Base-by-base conservation (phyloP, 2,797 vertebrate species). In the Graptemys geographica region DNA sequence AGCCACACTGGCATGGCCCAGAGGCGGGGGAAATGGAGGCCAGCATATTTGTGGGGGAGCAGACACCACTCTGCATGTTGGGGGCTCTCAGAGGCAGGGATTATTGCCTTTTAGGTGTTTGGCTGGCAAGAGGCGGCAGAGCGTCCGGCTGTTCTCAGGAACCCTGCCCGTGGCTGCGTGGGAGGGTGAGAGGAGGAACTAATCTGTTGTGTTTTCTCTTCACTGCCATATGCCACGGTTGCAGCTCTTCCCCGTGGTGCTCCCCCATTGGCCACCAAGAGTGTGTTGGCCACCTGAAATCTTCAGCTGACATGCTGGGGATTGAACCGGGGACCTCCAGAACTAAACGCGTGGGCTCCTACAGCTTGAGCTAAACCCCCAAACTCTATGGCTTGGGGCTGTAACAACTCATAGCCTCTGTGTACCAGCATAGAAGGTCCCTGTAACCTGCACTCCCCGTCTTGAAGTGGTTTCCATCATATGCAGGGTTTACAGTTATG, bases 31-130 rank as follows among this genome's bases (percentile, higher is more conserved):
- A 79, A 72, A 41, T 41, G 47, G 16, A 3, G 76, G 44, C 31
- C 57, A 16, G 90, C n/a, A 10, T 6, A 86, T 1, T 1, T 1
- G 41, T 11, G 5, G 18, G 11, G 56, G 4, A 4, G 53, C 1
- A 5, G 3, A 4, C 3, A 31, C 10, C 27, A 2, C 6, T 16
- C 57, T 33, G 59, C 31, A 33, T 15, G 31, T 16, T 62, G 13
- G 59, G 59, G 59, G 31, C 31, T 8, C 69, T 10, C 37, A 81
- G 49, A 11, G 55, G 5, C 65, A 2, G 18, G 4, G 51, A 72
- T 72, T 23, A 11, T 31, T 25, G 79, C 62, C 3, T 1, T 11
- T 11, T 11, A 23, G 3, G n/a, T 11, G 44, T 49, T 28, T 8
- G 44, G 15, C 13, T 31, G 44, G 49, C 8, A 3, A 8, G 15